Percentiles rank a stretch among this genome's conserved stretches.
These are phyloP conservation scores for Lamprologus ornatipinnis DNA, from an alignment of 2,113 vertebrate genomes.

Conservation along the genomic window DNA sequence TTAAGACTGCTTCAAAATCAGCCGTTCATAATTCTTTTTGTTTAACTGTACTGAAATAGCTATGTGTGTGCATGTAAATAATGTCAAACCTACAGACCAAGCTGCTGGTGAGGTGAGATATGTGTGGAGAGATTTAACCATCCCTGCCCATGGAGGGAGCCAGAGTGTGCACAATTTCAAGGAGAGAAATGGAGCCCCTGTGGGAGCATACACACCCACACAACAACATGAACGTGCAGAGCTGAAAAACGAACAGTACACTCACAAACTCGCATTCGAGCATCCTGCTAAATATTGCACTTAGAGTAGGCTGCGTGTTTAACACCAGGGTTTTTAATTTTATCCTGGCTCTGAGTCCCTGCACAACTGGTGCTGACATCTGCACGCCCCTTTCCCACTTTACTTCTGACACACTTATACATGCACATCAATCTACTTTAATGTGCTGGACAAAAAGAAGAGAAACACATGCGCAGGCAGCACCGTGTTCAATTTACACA, in stretches of 20 bases:
- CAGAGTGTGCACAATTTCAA: conserved; percentile 47
- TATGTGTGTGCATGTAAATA: not conserved
- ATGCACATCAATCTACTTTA: not conserved
- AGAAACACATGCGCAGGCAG: conserved; percentile 1
- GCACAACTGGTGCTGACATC: not conserved
- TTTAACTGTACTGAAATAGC: not conserved
- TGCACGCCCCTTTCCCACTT: not conserved
- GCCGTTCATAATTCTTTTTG: not conserved
- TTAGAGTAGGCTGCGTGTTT: not conserved
- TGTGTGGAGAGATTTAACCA: not conserved
- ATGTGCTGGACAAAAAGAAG: not conserved
- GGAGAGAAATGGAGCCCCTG: not conserved
- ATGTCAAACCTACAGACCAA: not conserved
- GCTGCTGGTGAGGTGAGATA: not conserved
- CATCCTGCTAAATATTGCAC: conserved; percentile 21
- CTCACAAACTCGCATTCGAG: not conserved
- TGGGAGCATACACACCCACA: conserved; percentile 49
- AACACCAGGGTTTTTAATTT: conserved; percentile 7
- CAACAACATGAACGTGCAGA: conserved; percentile 8
- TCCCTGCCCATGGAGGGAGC: conserved; percentile 59
- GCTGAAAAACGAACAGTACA: not conserved
- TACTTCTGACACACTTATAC: not conserved
- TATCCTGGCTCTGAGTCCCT: not conserved
- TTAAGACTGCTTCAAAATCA: not conserved
- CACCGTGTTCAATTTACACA: not conserved